Base-by-base conservation (phyloP, 1,140 invertebrate species). In the Drosophila watanabei region DNA sequence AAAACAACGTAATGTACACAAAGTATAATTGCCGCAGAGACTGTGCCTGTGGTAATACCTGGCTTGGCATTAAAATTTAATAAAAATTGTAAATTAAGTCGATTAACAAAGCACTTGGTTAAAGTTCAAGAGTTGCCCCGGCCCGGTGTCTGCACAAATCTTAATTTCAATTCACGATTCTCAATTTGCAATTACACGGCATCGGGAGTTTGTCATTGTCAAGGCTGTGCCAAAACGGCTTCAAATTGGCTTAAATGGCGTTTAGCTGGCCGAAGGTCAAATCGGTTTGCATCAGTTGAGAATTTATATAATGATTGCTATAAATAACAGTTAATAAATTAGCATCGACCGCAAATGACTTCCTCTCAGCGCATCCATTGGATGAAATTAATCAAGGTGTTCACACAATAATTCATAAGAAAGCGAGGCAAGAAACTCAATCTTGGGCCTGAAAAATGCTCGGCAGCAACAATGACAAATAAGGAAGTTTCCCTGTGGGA, bases 391-490 rank as follows among this genome's bases (percentile, higher is more conserved):
- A 79, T 60, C 60, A 52, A 80, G 68, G 20, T 61, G 72, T 68
- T 69, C 80, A 46, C 59, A 62, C 77, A 72, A 78, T 79, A 71
- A 72, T 41, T 72, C 69, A 58, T 48, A 46, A 41, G 66, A 60
- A 35, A 77, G 75, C 73, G 30, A 52, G 77, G 62, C 66, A 49
- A 73, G 70, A 88, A 75, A 80, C 62, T 69, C 75, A 82, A 75
- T 79, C 79, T 71, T 68, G 79, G 41, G 20, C 33, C 75, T 69
- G 51, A 69, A 87, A 86, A 88, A 69, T 71, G 66, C 70, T 78
- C 69, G 70, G 49, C 79, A 65, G 72, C 86, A 85, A 89, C 86
- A 89, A 89, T 89, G 86, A 90, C 82, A 90, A 90, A 89, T 89
- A 89, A 89, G 85, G 85, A 89, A 89, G 85, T 85, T 79, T 56